Percentiles rank a stretch among this genome's conserved stretches.
These are phyloP conservation scores for Crypturellus undulatus DNA, from an alignment of 2,113 vertebrate species.

Conservation along the genomic window DNA sequence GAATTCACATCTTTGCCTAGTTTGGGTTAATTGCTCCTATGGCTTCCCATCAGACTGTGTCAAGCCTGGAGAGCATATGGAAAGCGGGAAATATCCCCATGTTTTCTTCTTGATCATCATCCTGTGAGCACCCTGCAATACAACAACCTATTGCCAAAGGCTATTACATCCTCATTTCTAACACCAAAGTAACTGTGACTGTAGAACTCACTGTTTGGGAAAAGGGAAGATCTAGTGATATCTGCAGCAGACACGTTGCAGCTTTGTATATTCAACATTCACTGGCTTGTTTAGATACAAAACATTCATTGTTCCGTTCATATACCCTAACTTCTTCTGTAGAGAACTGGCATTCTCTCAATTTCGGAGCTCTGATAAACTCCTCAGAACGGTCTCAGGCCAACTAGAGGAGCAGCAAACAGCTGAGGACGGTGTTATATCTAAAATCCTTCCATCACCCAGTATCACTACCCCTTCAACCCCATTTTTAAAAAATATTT, in stretches of 20 bases:
- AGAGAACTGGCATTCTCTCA: background rate
- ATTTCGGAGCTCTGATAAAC: background rate
- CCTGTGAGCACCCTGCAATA: background rate
- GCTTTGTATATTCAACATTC: background rate
- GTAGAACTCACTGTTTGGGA: background rate
- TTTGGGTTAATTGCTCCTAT: conserved; percentile 11
- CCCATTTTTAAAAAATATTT: background rate
- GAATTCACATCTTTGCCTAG: conserved; percentile 15
- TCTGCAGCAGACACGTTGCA: background rate
- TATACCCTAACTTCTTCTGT: background rate
- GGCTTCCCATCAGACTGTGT: background rate
- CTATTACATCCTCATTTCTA: background rate
- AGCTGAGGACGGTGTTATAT: background rate
- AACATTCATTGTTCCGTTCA: background rate
- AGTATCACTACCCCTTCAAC: background rate
- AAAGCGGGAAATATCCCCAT: background rate
- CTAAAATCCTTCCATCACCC: background rate
- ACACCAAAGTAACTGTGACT: background rate
- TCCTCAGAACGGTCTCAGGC: background rate
- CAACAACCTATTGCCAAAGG: rapidly evolving
- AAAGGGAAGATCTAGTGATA: background rate
- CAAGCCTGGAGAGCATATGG: background rate
- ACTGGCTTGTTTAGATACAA: background rate
- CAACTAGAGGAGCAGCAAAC: background rate
- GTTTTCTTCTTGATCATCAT: background rate